A percentile compares a stretch with the other conserved stretches of the same genome.
Conservation (phyloP, 2,797 vertebrate genomes). For the Astyanax mexicanus region DNA sequence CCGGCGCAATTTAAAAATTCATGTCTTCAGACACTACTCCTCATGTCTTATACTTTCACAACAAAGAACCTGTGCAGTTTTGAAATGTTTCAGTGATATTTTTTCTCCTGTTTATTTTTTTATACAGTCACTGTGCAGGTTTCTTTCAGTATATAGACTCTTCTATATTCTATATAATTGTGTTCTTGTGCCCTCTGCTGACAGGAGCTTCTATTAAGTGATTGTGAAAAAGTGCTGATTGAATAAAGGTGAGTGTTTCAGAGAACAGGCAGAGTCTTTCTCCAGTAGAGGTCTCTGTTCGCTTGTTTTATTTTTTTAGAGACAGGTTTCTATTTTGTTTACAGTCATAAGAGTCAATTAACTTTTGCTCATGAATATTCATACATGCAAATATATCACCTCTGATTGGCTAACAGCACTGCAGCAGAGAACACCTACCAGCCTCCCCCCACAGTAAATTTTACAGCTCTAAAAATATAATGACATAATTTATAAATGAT, state of each 20-base stretch:
- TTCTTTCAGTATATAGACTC: not conserved
- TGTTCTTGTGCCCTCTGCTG: constrained; percentile 17
- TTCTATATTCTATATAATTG: not conserved
- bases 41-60: not conserved
- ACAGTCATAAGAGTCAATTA: not conserved
- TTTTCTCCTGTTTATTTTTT: not conserved
- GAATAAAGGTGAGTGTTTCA: not conserved
- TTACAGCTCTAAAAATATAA: too few relatives aligned
- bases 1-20: not conserved
- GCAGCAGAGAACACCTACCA: too few relatives aligned
- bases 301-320: not conserved
- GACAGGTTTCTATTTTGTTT: not conserved
- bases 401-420: too few relatives aligned
- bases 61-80: not conserved
- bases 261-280: not conserved
- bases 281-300: constrained; percentile 51
- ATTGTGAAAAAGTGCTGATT: not conserved
- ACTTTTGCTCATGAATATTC: too few relatives aligned
- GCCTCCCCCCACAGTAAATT: too few relatives aligned
- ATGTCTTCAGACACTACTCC: not conserved
- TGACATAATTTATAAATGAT: too few relatives aligned
- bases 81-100: constrained; percentile 1
- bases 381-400: too few relatives aligned
- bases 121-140: not conserved
- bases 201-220: not conserved